Conservation (phyloP, 2,113 vertebrate genomes). For the Cebus imitator region DNA sequence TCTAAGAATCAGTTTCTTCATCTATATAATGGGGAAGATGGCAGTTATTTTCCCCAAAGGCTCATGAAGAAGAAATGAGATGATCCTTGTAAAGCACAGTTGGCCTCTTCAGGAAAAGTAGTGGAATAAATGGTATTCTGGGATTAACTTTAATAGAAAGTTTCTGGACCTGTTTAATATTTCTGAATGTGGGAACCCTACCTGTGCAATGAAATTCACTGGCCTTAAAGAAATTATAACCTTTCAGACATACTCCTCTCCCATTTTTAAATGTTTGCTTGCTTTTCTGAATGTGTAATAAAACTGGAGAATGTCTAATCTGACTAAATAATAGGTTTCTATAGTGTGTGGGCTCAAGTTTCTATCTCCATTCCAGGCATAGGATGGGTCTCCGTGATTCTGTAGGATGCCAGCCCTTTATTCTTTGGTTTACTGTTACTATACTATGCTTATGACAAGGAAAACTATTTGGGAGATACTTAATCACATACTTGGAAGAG, state of each 20-base stretch:
- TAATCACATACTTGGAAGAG: not conserved
- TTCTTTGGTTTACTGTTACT: not conserved
- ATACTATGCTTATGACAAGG: not conserved
- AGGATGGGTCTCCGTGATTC: not conserved
- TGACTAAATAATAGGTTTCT: not conserved
- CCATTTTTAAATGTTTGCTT: constrained; percentile 19
- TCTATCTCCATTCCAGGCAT: not conserved
- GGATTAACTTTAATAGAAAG: not conserved
- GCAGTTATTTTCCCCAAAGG: not conserved
- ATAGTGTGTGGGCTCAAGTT: not conserved
- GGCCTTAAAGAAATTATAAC: not conserved
- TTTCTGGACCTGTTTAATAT: not conserved
- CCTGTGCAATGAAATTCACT: not conserved
- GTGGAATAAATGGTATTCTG: not conserved
- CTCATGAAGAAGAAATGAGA: not conserved
- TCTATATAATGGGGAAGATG: not conserved
- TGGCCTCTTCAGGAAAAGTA: not conserved
- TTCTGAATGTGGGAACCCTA: not conserved
- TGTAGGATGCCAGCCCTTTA: not conserved
- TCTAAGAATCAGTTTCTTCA: not conserved
- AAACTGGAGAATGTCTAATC: not conserved
- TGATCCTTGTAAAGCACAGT: not conserved
- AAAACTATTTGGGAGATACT: not conserved
- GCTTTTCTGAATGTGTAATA: not conserved
- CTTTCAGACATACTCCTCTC: not conserved